These are phyloP conservation scores for Epistrophe eligans DNA, from an alignment of 2,888 invertebrate species.

Conservation along the genomic window DNA sequence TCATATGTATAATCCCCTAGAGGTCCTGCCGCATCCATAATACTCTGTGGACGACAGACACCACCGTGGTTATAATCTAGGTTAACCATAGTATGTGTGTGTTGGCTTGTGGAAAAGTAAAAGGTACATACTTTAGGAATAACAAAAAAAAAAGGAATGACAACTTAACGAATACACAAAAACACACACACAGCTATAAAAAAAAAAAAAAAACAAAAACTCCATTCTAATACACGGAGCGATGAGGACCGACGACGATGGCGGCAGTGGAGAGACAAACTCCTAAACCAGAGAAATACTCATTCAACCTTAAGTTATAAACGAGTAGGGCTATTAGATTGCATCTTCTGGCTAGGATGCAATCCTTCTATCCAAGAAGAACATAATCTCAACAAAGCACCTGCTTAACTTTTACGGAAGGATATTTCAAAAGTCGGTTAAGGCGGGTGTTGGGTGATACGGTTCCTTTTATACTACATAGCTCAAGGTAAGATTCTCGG, in stretches of 20 bases:
- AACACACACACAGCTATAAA: not conserved
- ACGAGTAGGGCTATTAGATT: slow-evolving; percentile 42
- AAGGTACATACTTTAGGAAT: not conserved
- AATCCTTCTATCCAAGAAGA: slow-evolving; percentile 23
- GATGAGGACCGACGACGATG: too few species aligned
- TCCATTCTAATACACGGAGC: not conserved
- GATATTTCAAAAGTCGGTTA: slow-evolving; percentile 35
- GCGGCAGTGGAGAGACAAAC: slow-evolving; percentile 9
- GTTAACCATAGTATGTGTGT: slow-evolving; percentile 51
- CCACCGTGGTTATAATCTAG: slow-evolving; percentile 40
- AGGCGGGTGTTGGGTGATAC: not conserved
- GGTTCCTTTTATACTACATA: not conserved
- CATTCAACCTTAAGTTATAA: slow-evolving; percentile 56
- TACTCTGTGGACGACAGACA: slow-evolving; percentile 34
- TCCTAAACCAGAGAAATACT: slow-evolving; percentile 47
- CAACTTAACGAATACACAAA: not conserved
- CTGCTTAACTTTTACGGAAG: slow-evolving; percentile 68
- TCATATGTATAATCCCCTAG: slow-evolving; percentile 24
- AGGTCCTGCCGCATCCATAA: slow-evolving; percentile 13
- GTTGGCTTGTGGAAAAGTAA: not conserved
- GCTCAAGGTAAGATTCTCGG: not conserved
- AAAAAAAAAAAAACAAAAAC: not conserved
- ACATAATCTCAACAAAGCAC: slow-evolving; percentile 66
- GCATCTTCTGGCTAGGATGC: slow-evolving; percentile 49
- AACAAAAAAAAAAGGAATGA: slow-evolving; percentile 21